Base-by-base conservation (phyloP, 2,888 invertebrate genomes). In the Mylabris sibirica region DNA sequence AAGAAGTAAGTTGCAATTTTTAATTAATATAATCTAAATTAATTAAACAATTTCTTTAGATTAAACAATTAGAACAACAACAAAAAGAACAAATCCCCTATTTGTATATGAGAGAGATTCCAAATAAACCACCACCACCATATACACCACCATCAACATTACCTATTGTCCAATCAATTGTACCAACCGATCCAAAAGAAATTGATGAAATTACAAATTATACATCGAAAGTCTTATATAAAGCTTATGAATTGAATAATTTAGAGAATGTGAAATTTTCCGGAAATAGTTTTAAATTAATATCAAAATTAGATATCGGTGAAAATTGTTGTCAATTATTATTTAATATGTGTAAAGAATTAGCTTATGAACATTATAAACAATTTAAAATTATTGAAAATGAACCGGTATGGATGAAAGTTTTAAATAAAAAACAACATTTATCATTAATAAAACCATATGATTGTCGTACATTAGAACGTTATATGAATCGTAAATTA, bases 41-140 rank as follows among this genome's bases (percentile, higher is more conserved):
- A 64, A 61, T 53, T 20, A 20, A n/a, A 22, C 0, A 24, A 22
- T 53, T 60, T 59, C 30, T 53, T 2, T 38, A 90, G 89, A 89
- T 90, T 66, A 89, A 89, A 77, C 87, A 88, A 78, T 84, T 90
- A 24, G 85, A 87, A 72, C 85, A 85, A 67, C 86, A 87, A 75
- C 86, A 85, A 66, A 87, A 88, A 66, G 87, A 87, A 69, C 86
- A 87, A 73, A 83, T 86, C 20, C 86, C 88, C 59, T 89, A 86
- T 80, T 85, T 85, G 75, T 91, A 86, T 80, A 85, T 90, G 59
- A 84, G 92, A 60, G 91, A 91, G 83, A 91, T 92, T 72, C 92
- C 92, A 5, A 91, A 92, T 80, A 92, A 92, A 79, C 91, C 92
- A 11, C 92, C 93, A 1, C 92, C 93, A 0, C 92, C 93, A 0